A percentile compares a stretch with the other conserved stretches of the same genome.
Conservation (phyloP, 2,113 vertebrate genomes). For the Pagrus major region DNA sequence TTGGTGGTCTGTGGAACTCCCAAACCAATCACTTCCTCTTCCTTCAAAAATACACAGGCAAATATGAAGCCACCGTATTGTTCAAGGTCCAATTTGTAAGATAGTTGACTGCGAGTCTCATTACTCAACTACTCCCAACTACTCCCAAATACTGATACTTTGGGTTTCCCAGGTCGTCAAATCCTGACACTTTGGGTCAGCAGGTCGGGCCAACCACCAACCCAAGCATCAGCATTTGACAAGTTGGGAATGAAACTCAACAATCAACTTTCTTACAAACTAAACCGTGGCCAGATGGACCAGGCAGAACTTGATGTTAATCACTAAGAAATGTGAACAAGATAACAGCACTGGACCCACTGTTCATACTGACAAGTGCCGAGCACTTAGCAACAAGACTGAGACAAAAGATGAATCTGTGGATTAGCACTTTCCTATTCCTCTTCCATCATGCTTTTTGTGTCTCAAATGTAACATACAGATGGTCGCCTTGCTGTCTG, state of each 20-base stretch:
- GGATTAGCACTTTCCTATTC: constrained; percentile 2
- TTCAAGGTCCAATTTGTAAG: no score
- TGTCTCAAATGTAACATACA: constrained; percentile 25
- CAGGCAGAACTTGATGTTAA: neutral
- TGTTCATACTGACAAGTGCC: neutral
- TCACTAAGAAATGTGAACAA: neutral
- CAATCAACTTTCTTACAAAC: no score
- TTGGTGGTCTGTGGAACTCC: neutral
- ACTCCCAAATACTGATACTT: no score
- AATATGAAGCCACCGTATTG: neutral
- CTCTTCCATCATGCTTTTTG: constrained; percentile 10
- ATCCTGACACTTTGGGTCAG: no score
- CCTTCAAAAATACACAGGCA: neutral
- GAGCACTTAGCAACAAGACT: constrained; percentile 13
- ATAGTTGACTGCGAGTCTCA: no score
- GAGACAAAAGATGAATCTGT: constrained; percentile 3
- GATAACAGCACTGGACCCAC: neutral
- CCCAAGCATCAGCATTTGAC: no score
- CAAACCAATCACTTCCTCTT: neutral
- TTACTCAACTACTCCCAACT: no score
- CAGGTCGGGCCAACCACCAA: no score
- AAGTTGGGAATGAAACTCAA: no score
- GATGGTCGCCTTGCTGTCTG: constrained; percentile 4
- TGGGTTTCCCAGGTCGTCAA: no score
- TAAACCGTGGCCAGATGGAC: no score